Evolutionary conservation across 2,797 vertebrate genomes (phyloP), one percentile per base, ranked within the genome.

Genomic region (Chelon labrosus): DNA sequence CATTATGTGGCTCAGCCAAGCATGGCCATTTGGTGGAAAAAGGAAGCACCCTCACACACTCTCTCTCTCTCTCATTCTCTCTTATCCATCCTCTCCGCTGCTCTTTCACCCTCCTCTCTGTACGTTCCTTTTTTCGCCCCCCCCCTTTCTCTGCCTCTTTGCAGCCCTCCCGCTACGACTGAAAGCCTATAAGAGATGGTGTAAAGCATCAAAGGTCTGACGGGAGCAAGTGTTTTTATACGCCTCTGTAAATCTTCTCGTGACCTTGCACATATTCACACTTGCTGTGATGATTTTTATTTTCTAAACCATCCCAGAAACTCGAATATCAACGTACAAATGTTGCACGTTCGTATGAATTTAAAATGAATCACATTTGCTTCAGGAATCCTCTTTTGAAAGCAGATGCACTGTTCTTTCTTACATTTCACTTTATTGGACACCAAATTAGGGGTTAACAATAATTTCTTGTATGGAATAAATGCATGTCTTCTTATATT

Each of bases 1-100:
- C 90, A 93, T 93, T 92, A 93, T 88, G 85, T 83, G 84, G 85
- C 84, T 83, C 87, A 76, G 70, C 84, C 89, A 60, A 88, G 88
- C 86, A 58, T 91, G 82, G 73, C 79, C 83, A 69, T 87, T 87
- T 77, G 80, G 75, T 82, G 75, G 77, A 58, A 46, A 64, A 52
- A 67, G 72, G 74, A 78, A 61, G 59, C 73, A 31, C n/a, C 27
- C 54, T 20, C 25, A 59, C 22, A 51, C 67, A 2, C 41, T 35
- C 37, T 41, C 17, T 16, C 42, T 35, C 46, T 16, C 17, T 16
- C 42, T 35, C 46, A 13, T 72, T 69, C 68, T 64, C 25, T 69
- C 47, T 27, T 44, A 78, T 84, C 73, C 12, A 76, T 67, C 56
- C 78, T 72, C 65, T 79, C 63, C 11, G 16, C 55, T 58, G 65